Evolutionary conservation across 2,113 vertebrate species (phyloP).

Genomic region (Macaca fascicularis): T2T-MFA8v1.1 NC_088379.1:77881001-77881500

Average conservation of each 20-base stretch:
- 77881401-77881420: neutral
- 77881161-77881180: neutral
- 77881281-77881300: neutral
- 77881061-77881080: no score
- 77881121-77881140: no score
- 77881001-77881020: no score
- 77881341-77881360: conserved; percentile 10
- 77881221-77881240: neutral
- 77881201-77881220: conserved; percentile 4
- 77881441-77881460: neutral
- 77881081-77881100: no score
- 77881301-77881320: neutral
- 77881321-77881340: neutral
- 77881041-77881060: no score
- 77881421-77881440: neutral
- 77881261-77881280: conserved; percentile 11
- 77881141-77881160: neutral
- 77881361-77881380: conserved; percentile 10
- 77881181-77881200: neutral
- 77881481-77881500: neutral
- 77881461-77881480: neutral
- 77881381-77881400: neutral
- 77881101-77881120: no score
- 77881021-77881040: no score
- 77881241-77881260: conserved; percentile 5